Conservation (phyloP, 2,888 invertebrate species). For the Horisme vitalbata region DNA sequence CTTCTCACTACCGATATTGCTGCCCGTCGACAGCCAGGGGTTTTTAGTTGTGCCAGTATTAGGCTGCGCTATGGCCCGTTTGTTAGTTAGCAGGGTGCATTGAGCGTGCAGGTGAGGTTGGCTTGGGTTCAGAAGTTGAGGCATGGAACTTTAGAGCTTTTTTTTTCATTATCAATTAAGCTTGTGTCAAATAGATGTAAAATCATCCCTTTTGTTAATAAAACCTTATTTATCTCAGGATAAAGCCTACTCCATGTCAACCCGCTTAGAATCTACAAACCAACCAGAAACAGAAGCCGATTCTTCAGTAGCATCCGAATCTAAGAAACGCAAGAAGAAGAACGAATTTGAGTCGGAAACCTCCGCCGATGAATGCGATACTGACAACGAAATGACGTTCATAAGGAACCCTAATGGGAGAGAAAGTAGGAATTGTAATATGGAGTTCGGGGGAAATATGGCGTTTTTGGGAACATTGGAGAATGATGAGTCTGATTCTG, state of each 20-base stretch:
- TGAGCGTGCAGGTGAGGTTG: too few relatives aligned
- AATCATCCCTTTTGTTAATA: too few relatives aligned
- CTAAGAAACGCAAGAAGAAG: constrained; percentile 55
- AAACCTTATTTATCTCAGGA: constrained; percentile 54
- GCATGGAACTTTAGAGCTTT: too few relatives aligned
- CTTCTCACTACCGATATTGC: too few relatives aligned
- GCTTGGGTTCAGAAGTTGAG: too few relatives aligned
- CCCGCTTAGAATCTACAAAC: constrained; percentile 55
- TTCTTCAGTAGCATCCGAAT: constrained; percentile 41
- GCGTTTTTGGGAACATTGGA: constrained; percentile 77
- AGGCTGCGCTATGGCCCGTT: too few relatives aligned
- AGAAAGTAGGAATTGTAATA: constrained; percentile 56
- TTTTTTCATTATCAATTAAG: too few relatives aligned
- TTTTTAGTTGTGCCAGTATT: too few relatives aligned
- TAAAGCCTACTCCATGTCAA: constrained; percentile 82
- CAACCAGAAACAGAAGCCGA: constrained; percentile 54
- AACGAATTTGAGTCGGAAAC: constrained; percentile 80
- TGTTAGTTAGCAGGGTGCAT: too few relatives aligned
- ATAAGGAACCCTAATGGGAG: constrained; percentile 70
- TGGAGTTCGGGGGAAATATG: constrained; percentile 73
- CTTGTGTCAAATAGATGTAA: too few relatives aligned
- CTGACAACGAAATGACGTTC: constrained; percentile 84
- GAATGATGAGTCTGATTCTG: constrained; percentile 88
- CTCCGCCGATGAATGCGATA: constrained; percentile 83
- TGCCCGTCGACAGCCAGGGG: too few relatives aligned